Evolutionary conservation across 1,140 invertebrate genomes (phyloP), one percentile per base, ranked within the genome.

Genomic region (Bombyx mori): DNA sequence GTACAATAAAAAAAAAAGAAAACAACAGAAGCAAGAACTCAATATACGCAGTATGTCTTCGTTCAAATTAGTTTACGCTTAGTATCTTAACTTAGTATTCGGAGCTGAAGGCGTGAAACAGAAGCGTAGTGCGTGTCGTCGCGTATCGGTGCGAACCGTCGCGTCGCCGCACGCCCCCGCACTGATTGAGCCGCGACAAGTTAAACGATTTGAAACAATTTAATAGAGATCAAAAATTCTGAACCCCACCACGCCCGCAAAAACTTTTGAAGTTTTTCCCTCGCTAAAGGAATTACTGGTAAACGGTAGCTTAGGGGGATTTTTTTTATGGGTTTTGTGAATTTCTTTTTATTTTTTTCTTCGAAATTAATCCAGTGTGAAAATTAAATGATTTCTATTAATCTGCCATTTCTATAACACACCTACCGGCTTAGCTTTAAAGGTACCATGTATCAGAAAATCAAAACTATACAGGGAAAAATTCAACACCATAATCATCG

Each of bases 171-270:
- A 65, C 75, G 69, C 69, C 69, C 68, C 69, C 52, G 76, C 80
- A 76, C 81, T 86, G 83, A 86, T 86, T 86, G 83, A 86, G 78
- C 80, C 81, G 84, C 84, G 84, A 85, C 82, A 87, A 87, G 84
- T 87, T 87, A 87, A 87, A 87, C 84, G 71, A 87, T 87, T 87
- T 87, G 84, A 87, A 87, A 87, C 84, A 87, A 87, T 87, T 87
- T 87, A 87, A 87, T 87, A 87, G 81, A 87, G 84, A 87, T 87
- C 84, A 87, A 87, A 87, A 87, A 87, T 85, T 82, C 71, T 68
- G 65, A 61, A 71, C 78, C 80, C 80, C 75, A 73, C 73, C 61
- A 63, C 73, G 69, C 81, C 77, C 77, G 78, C 79, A 84, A 82
- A 84, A 87, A 85, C 84, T 83, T 87, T 87, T 87, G 84, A 87